Percentiles rank a stretch among this genome's conserved stretches.
These are phyloP conservation scores for Lepus americanus DNA, from an alignment of 2,113 vertebrate species.

Conservation along the genomic window DNA sequence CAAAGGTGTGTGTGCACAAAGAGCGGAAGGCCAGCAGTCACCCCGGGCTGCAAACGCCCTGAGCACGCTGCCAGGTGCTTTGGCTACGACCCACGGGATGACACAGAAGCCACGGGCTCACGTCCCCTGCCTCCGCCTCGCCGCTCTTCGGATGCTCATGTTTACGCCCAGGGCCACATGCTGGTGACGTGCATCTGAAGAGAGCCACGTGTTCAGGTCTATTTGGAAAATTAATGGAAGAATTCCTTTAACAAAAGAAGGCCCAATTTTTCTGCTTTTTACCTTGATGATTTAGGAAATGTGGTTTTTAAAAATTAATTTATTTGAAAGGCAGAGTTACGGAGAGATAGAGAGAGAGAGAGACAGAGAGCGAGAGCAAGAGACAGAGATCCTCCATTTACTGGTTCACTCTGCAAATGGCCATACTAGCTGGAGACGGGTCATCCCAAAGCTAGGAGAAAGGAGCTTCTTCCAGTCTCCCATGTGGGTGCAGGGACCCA, in stretches of 20 bases:
- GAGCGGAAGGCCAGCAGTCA: background rate
- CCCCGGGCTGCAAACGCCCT: background rate
- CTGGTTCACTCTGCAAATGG: too few species aligned
- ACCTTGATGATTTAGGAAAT: background rate
- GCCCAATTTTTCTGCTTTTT: conserved; percentile 1
- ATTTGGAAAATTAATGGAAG: background rate
- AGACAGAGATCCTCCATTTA: too few species aligned
- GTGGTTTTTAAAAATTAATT: background rate
- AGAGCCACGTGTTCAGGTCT: background rate
- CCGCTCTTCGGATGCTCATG: background rate
- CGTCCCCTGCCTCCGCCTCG: background rate
- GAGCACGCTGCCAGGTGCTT: background rate
- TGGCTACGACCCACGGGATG: background rate
- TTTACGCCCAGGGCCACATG: background rate
- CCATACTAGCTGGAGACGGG: too few species aligned
- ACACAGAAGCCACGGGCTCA: background rate
- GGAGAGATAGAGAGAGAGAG: too few species aligned
- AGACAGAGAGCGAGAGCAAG: too few species aligned
- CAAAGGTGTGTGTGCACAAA: too few species aligned
- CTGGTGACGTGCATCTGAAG: background rate
- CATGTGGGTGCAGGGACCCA: too few species aligned
- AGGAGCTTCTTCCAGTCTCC: too few species aligned
- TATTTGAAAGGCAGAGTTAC: too few species aligned
- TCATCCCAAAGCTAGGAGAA: too few species aligned
- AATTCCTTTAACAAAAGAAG: too few species aligned